phyloP scores from a whole-genome alignment of 2,113 vertebrate species.

The Podiceps cristatus region DNA sequence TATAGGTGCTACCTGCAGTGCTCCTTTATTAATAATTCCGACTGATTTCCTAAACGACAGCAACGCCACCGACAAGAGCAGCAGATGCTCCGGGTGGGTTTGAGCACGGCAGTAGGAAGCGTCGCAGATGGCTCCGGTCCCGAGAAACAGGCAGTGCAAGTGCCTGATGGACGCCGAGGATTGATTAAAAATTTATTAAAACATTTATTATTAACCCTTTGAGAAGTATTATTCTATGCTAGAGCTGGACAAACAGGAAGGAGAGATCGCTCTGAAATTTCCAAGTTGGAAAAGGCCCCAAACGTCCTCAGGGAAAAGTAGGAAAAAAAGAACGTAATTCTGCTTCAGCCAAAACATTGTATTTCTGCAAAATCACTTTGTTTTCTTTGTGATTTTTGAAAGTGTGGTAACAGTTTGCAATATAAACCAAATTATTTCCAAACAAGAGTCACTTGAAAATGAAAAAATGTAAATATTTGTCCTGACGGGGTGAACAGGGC shows the following conservation, averaged over 20 bases:
- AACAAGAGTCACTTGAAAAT: conserved; percentile 21
- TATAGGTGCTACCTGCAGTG: not conserved
- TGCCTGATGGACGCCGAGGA: not conserved
- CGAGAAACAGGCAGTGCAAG: not conserved
- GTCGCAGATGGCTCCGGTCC: conserved; percentile 2
- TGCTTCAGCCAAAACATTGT: not conserved
- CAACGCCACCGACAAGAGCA: not conserved
- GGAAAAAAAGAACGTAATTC: not conserved
- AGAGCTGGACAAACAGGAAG: not conserved
- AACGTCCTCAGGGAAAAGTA: not conserved
- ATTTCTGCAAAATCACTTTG: conserved; percentile 46
- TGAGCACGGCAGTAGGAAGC: not conserved
- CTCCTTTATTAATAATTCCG: not conserved
- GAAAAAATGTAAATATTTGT: conserved; percentile 63
- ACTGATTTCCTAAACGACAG: not conserved
- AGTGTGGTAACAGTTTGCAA: not conserved
- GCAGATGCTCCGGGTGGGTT: not conserved
- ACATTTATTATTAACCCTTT: not conserved
- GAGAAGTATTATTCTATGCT: not conserved
- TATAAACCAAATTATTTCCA: conserved; percentile 31
- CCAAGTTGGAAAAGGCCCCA: not conserved
- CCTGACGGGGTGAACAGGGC: not conserved
- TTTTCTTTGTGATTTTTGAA: conserved; percentile 7
- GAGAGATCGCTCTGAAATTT: not conserved
- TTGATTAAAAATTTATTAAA: not conserved